Conservation (phyloP, 2,113 vertebrate species). For the Narcine bancroftii region DNA sequence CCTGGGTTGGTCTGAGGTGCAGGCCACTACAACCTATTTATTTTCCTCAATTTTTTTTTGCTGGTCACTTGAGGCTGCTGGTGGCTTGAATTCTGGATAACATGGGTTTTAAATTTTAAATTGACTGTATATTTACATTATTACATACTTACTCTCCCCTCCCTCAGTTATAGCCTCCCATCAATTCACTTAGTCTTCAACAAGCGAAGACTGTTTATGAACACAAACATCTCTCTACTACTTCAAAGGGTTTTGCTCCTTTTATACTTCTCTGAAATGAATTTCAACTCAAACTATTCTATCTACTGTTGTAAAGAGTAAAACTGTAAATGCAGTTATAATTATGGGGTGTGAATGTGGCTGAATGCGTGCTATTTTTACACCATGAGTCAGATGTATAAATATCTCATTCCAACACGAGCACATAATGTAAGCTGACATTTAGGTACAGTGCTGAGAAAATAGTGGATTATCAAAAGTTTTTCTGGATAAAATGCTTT, state of each 20-base stretch:
- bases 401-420: neutral
- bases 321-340: neutral
- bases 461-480: neutral
- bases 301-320: neutral
- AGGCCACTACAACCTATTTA: too few relatives aligned
- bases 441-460: neutral
- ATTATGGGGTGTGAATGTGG: neutral
- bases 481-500: neutral
- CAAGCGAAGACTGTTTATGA: neutral
- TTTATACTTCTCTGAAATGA: neutral
- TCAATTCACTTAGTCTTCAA: neutral
- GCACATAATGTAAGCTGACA: neutral
- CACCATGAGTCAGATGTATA: neutral
- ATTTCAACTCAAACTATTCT: neutral
- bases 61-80: too few relatives aligned
- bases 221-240: neutral
- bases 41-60: too few relatives aligned
- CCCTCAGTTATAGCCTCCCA: neutral
- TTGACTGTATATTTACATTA: too few relatives aligned
- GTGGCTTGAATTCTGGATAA: too few relatives aligned
- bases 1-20: too few relatives aligned
- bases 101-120: too few relatives aligned
- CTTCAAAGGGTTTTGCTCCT: neutral
- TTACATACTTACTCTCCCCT: too few relatives aligned
- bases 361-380: neutral